phyloP scores from a whole-genome alignment of 2,888 invertebrate genomes.

The Scaptomyza cyrtandrae region DNA sequence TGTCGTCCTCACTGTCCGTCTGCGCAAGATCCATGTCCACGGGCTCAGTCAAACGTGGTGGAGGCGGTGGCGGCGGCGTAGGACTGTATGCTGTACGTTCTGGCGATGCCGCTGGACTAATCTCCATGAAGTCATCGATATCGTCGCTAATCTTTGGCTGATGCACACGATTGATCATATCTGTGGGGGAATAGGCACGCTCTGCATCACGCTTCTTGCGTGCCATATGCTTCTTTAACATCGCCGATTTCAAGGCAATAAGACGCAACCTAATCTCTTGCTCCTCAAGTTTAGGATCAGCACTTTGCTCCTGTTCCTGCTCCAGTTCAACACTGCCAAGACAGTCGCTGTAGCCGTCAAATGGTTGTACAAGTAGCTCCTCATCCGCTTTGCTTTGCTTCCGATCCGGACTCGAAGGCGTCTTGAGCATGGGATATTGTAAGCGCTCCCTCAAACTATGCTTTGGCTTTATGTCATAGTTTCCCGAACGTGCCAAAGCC shows the following conservation, averaged over 20 bases:
- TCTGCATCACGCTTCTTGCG: constrained; percentile 83
- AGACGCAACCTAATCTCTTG: constrained; percentile 74
- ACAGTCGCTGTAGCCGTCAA: constrained; percentile 18
- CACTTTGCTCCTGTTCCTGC: constrained; percentile 48
- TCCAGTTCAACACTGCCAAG: constrained; percentile 40
- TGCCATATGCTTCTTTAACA: constrained; percentile 82
- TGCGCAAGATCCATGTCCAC: constrained; percentile 84
- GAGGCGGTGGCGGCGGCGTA: constrained; percentile 17
- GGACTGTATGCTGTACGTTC: constrained; percentile 65
- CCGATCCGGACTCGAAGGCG: constrained; percentile 43
- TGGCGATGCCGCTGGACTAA: constrained; percentile 83
- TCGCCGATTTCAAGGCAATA: constrained; percentile 83
- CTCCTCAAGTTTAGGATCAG: constrained; percentile 43
- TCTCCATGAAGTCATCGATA: constrained; percentile 78
- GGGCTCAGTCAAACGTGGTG: constrained; percentile 58
- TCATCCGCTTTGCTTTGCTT: constrained; percentile 11
- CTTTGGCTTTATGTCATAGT: constrained; percentile 57
- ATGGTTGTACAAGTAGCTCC: constrained; percentile 3
- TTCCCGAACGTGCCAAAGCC: constrained; percentile 68
- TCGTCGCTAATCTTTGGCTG: constrained; percentile 51
- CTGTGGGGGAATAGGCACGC: constrained; percentile 84
- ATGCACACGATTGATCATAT: constrained; percentile 80
- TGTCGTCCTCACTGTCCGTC: constrained; percentile 80
- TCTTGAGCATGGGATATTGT: constrained; percentile 49
- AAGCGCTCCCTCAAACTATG: constrained; percentile 62